These are phyloP conservation scores for Meteorus cinctellus DNA, from an alignment of 2,888 invertebrate genomes.

Conservation along the genomic window DNA sequence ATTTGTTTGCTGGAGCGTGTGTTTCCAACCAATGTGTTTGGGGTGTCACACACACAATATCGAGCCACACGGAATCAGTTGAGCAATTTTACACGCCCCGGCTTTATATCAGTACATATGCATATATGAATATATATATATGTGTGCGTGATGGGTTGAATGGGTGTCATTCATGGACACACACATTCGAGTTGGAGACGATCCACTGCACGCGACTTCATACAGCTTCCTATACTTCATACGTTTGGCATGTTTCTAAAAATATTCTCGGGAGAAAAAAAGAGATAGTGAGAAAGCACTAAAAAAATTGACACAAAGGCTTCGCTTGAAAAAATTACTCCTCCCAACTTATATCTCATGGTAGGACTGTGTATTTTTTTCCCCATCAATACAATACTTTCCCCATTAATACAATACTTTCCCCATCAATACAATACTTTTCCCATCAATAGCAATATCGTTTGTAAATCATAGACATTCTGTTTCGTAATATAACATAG, in stretches of 20 bases:
- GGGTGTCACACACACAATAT: conserved; percentile 17
- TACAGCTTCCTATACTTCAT: background rate
- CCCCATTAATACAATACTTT: too few relatives aligned
- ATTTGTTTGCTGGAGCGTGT: conserved; percentile 49
- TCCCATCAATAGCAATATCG: background rate
- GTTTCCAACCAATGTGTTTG: conserved; percentile 21
- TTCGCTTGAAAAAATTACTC: conserved; percentile 12
- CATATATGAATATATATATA: background rate
- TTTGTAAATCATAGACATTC: too few relatives aligned
- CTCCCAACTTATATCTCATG: background rate
- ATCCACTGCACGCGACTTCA: conserved; percentile 26
- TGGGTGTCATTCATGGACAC: conserved; percentile 8
- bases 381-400: background rate
- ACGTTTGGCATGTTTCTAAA: conserved; percentile 22
- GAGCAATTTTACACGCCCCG: conserved; percentile 9
- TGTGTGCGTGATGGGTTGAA: background rate
- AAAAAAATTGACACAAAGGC: conserved; percentile 17
- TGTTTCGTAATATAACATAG: too few relatives aligned
- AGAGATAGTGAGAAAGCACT: background rate
- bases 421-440: too few relatives aligned
- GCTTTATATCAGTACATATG: conserved; percentile 13
- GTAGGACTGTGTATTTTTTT: background rate
- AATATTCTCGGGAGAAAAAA: conserved; percentile 2
- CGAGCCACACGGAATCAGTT: conserved; percentile 5
- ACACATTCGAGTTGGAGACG: background rate